These are phyloP conservation scores for Pollachius pollachius DNA, from an alignment of 2,113 vertebrate species.

Conservation along the genomic window DNA sequence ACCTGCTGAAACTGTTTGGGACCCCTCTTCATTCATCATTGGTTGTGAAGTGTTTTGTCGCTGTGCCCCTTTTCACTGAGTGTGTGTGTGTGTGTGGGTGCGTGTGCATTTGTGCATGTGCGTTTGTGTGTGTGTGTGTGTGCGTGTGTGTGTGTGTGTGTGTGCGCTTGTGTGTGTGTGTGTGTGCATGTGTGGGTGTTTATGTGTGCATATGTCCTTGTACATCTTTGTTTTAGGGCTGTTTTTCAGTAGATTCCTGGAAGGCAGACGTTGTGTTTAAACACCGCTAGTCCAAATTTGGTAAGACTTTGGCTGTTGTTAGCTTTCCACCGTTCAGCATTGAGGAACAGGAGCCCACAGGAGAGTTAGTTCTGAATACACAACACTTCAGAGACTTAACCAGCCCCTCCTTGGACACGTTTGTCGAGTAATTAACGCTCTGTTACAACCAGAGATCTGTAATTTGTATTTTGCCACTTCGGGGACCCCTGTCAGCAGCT, in stretches of 20 bases:
- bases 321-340: no score
- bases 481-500: neutral
- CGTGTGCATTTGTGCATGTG: neutral
- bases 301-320: no score
- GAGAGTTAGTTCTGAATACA: no score
- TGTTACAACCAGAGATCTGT: constrained; percentile 14
- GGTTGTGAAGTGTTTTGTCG: neutral
- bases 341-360: no score
- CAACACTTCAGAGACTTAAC: no score
- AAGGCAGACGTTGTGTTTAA: no score
- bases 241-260: no score
- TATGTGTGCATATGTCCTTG: neutral
- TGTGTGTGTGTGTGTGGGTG: constrained; percentile 6
- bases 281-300: no score
- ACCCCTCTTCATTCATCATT: constrained; percentile 23
- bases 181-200: neutral
- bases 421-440: constrained; percentile 35
- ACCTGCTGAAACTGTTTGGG: constrained; percentile 53
- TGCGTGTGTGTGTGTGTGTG: neutral
- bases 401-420: constrained; percentile 29
- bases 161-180: neutral
- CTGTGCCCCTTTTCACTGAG: neutral
- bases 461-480: constrained; percentile 7
- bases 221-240: neutral
- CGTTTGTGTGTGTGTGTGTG: neutral